phyloP scores from a whole-genome alignment of 2,888 invertebrate genomes.

The Amphipyra berbera region DNA sequence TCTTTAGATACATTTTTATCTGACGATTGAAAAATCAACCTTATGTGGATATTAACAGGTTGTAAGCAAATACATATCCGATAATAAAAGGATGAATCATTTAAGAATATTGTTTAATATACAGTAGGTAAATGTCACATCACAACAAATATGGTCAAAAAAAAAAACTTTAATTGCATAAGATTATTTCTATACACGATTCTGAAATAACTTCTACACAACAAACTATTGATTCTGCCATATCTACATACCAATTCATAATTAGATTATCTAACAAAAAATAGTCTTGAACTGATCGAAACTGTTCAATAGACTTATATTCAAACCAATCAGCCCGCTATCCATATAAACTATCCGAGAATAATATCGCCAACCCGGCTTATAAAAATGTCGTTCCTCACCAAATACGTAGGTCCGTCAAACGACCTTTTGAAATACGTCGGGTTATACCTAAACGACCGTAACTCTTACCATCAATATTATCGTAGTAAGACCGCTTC shows the following conservation, averaged over 20 bases:
- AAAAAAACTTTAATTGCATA: background rate
- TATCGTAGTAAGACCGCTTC: constrained; percentile 82
- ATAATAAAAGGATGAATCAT: too few species aligned
- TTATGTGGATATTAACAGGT: too few species aligned
- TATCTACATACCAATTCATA: constrained; percentile 54
- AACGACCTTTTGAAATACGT: constrained; percentile 69
- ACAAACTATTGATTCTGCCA: constrained; percentile 22
- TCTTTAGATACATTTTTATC: too few species aligned
- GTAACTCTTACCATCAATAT: constrained; percentile 81
- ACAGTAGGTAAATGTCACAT: too few species aligned
- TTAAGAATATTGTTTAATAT: too few species aligned
- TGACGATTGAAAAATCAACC: too few species aligned
- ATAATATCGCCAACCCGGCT: constrained; percentile 69
- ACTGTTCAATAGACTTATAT: constrained; percentile 72
- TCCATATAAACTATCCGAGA: constrained; percentile 72
- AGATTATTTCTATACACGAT: background rate
- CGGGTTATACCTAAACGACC: constrained; percentile 77
- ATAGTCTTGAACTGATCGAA: constrained; percentile 62
- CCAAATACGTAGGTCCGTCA: constrained; percentile 47
- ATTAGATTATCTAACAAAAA: constrained; percentile 61
- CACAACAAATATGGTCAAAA: background rate
- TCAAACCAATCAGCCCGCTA: constrained; percentile 73
- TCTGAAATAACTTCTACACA: background rate
- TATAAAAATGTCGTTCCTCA: constrained; percentile 57
- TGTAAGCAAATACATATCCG: too few species aligned